A percentile compares a stretch with the other conserved stretches of the same genome.
These are phyloP conservation scores for Vesta saturnalis DNA, from an alignment of 2,888 invertebrate species.

Conservation along the genomic window DNA sequence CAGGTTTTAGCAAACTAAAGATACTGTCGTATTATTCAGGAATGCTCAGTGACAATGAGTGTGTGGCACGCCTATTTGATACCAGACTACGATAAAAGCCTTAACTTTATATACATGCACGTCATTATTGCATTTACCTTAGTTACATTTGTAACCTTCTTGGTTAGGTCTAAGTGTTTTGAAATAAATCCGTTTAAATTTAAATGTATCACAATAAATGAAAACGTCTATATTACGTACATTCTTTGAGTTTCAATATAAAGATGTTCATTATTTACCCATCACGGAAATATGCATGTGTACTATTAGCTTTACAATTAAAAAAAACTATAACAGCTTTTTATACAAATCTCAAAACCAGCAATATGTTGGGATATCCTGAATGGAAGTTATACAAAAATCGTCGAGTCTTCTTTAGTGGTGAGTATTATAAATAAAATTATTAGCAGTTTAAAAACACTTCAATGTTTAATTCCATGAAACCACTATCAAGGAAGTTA, in stretches of 20 bases:
- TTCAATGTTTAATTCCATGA: too few relatives aligned
- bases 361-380: too few relatives aligned
- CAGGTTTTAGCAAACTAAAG: conserved; percentile 48
- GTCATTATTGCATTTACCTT: conserved; percentile 52
- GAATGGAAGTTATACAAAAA: too few relatives aligned
- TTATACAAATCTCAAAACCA: too few relatives aligned
- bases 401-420: too few relatives aligned
- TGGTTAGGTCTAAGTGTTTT: neutral
- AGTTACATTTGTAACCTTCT: neutral
- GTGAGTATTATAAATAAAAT: too few relatives aligned
- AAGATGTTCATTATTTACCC: neutral
- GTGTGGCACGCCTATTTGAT: conserved; percentile 58
- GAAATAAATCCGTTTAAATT: neutral
- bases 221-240: neutral
- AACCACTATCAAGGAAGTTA: too few relatives aligned
- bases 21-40: conserved; percentile 61
- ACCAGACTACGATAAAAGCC: conserved; percentile 58
- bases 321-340: neutral
- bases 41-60: conserved; percentile 61
- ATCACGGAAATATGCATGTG: conserved; percentile 4
- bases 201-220: neutral
- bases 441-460: too few relatives aligned
- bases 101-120: conserved; percentile 59
- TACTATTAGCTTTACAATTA: neutral
- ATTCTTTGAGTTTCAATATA: conserved; percentile 2